phyloP scores from a whole-genome alignment of 2,888 invertebrate species.

The Germaria angustata region DNA sequence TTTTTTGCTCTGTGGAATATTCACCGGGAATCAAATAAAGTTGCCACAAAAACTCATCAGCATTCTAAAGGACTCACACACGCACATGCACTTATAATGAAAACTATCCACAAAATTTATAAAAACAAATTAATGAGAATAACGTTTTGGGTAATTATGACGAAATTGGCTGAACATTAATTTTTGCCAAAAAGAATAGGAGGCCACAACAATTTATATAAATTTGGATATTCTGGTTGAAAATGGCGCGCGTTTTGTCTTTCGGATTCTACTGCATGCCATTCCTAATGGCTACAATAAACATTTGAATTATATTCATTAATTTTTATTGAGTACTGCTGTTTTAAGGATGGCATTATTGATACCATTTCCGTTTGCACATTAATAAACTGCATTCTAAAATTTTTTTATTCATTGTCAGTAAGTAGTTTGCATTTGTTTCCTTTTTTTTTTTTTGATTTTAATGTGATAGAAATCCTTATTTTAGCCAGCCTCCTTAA shows the following conservation, averaged over 20 bases:
- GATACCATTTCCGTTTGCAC: conserved; percentile 34
- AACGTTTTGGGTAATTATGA: conserved; percentile 19
- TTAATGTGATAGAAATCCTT: too few species aligned
- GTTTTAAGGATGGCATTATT: neutral
- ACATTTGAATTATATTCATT: conserved; percentile 44
- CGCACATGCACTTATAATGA: neutral
- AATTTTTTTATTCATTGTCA: too few species aligned
- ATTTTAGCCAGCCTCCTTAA: neutral
- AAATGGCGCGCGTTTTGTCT: conserved; percentile 28
- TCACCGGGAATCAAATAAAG: conserved; percentile 40
- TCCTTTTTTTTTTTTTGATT: neutral
- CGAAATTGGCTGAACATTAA: conserved; percentile 13
- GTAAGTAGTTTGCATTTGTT: too few species aligned
- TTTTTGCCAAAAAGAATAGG: neutral
- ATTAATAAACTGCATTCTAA: conserved; percentile 13
- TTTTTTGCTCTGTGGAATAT: conserved; percentile 4
- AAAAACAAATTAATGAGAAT: conserved; percentile 24
- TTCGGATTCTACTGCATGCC: neutral
- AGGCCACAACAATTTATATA: neutral
- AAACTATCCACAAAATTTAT: conserved; percentile 9
- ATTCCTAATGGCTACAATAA: conserved; percentile 8
- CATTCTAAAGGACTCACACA: neutral
- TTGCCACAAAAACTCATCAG: conserved; percentile 20
- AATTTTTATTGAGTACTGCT: conserved; percentile 6
- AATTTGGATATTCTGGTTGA: neutral